Evolutionary conservation across 2,113 vertebrate species (phyloP).

Genomic region (Elephantulus edwardii): DNA sequence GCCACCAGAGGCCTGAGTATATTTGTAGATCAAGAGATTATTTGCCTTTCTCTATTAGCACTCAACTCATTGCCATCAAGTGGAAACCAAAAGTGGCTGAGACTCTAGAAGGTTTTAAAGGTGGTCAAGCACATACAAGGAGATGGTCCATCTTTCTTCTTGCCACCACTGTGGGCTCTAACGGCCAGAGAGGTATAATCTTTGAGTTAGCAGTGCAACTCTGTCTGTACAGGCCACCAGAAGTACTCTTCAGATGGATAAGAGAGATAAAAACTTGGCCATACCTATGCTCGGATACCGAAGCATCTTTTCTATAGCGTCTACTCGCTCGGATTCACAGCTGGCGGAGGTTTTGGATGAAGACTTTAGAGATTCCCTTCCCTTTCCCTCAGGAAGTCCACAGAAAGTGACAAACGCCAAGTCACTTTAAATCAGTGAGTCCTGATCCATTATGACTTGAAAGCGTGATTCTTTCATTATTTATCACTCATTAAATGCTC

Average conservation of each 20-base stretch:
- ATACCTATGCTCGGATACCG: not conserved
- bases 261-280: slow-evolving; percentile 12
- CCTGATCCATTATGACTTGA: slow-evolving; percentile 48
- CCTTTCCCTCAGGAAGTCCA: not conserved
- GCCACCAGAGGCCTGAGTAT: not conserved
- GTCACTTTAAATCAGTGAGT: slow-evolving; percentile 30
- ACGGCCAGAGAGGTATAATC: too few species aligned
- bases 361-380: not conserved
- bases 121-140: too few species aligned
- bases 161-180: too few species aligned
- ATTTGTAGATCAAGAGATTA: not conserved
- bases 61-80: too few species aligned
- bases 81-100: too few species aligned
- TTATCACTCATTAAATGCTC: slow-evolving; percentile 73
- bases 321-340: not conserved
- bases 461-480: slow-evolving; percentile 70
- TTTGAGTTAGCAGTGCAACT: too few species aligned
- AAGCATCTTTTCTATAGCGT: not conserved
- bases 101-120: too few species aligned
- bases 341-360: not conserved
- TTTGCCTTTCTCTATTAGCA: slow-evolving; percentile 12
- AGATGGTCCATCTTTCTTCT: too few species aligned
- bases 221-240: not conserved
- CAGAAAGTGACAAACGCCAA: slow-evolving; percentile 29
- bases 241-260: not conserved